Conservation (phyloP, 2,797 vertebrate species). For the Hemibagrus guttatus region DNA sequence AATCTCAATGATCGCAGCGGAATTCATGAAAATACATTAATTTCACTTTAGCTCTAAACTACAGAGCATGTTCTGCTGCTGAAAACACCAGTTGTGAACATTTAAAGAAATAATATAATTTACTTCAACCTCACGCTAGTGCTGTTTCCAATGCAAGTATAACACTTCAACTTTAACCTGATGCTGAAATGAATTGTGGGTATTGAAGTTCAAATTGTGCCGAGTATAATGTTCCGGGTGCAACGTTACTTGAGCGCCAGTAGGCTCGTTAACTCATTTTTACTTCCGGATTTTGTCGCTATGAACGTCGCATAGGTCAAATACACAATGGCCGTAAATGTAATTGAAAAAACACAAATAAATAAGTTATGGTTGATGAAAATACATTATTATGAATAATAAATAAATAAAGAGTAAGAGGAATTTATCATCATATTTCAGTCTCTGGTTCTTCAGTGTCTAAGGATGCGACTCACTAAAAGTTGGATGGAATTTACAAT, state of each 20-base stretch:
- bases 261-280: no score
- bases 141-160: background rate
- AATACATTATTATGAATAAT: no score
- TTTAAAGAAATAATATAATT: background rate
- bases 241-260: background rate
- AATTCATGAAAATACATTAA: constrained; percentile 35
- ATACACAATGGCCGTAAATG: no score
- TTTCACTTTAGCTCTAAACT: background rate
- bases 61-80: background rate
- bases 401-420: no score
- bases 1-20: constrained; percentile 20
- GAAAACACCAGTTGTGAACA: background rate
- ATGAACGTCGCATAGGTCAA: no score
- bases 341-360: no score
- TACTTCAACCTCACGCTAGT: background rate
- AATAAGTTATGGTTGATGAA: no score
- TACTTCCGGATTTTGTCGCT: no score
- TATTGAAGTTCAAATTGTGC: background rate
- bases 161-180: background rate
- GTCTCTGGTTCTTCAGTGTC: no score
- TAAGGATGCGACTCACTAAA: no score
- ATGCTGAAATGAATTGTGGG: background rate
- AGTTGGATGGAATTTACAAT: no score
- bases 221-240: background rate
- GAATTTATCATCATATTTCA: no score